Evolutionary conservation across 2,888 invertebrate species (phyloP), one percentile per base, ranked within the genome.

Genomic region (Stegophylla sp.): DNA sequence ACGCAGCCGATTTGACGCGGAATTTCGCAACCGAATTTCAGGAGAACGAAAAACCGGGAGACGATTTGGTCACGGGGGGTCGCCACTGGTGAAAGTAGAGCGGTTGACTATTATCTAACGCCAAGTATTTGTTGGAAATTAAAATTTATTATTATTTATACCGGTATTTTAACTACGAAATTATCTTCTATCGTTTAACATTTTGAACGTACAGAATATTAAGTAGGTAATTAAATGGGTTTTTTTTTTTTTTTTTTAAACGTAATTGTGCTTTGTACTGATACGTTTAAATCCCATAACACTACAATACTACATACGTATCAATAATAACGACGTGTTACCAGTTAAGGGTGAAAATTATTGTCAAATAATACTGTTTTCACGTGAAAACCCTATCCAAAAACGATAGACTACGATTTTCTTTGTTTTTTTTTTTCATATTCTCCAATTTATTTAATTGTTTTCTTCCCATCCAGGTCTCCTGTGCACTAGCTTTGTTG

Each of bases 401-500:
- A n/a, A n/a, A n/a, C n/a, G n/a, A n/a, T n/a, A n/a, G 17, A 17
- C 5, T 5, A 51, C 0, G n/a, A 17, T 51, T 51, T 5, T 15
- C 17, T 4, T 17, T 15, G 17, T 15, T 15, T 48, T 3, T 48
- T 51, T 51, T 51, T n/a, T 17, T 4, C 51, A 17, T 51, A 7
- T 51, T n/a, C n/a, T n/a, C n/a, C n/a, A n/a, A n/a, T n/a, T n/a
- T n/a, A n/a, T n/a, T 43, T 43, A 43, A 43, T 43, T 43, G 4
- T 43, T 43, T 43, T 43, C n/a, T 10, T 4, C 26, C 3, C 26
- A 2, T 23, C n/a, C 26, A 76, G 75, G 20, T 76, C 7, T 43
- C 53, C 3, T 76, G n/a, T 26, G 53, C 75, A 66, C 12, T 17
- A 3, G 26, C 13, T 26, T 9, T 76, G 53, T 66, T 76, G 26